Percentiles rank a stretch among this genome's conserved stretches.
Evolutionary conservation across 2,888 invertebrate species (phyloP).

Genomic region (Labia minor): DNA sequence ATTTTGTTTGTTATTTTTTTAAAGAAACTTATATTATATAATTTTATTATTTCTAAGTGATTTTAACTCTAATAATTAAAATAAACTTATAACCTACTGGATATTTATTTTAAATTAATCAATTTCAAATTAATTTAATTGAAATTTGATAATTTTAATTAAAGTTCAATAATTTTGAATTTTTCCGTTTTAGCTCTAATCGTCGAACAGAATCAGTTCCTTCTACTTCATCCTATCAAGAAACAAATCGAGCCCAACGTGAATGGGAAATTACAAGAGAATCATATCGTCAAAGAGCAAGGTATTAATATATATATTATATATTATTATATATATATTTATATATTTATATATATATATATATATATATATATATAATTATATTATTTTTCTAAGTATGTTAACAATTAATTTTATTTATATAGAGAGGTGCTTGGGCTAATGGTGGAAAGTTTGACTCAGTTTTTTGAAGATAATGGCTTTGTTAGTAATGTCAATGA

Average conservation of each 20-base stretch:
- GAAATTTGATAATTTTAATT: not conserved
- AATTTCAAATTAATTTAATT: not conserved
- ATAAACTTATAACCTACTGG: too few relatives aligned
- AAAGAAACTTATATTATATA: too few relatives aligned
- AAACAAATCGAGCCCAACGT: not conserved
- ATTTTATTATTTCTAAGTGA: too few relatives aligned
- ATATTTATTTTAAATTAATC: too few relatives aligned
- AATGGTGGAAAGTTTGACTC: conserved; percentile 40
- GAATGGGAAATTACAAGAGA: conserved; percentile 30
- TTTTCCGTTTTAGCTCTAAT: not conserved
- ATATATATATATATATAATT: too few relatives aligned
- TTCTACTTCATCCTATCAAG: not conserved
- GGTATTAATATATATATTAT: conserved; percentile 20
- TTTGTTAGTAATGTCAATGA: conserved; percentile 29
- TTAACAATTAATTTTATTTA: conserved; percentile 18
- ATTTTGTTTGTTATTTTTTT: too few relatives aligned
- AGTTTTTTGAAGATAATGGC: conserved; percentile 39
- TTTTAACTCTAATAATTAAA: too few relatives aligned
- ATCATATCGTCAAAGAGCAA: conserved; percentile 29
- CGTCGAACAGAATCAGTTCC: not conserved
- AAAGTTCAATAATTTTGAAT: not conserved
- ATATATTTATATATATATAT: not conserved
- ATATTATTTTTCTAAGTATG: too few relatives aligned
- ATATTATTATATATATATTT: not conserved
- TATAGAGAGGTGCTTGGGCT: conserved; percentile 37